A percentile compares a stretch with the other conserved stretches of the same genome.
These are phyloP conservation scores for Scomber scombrus DNA, from an alignment of 2,113 vertebrate genomes.

Conservation along the genomic window DNA sequence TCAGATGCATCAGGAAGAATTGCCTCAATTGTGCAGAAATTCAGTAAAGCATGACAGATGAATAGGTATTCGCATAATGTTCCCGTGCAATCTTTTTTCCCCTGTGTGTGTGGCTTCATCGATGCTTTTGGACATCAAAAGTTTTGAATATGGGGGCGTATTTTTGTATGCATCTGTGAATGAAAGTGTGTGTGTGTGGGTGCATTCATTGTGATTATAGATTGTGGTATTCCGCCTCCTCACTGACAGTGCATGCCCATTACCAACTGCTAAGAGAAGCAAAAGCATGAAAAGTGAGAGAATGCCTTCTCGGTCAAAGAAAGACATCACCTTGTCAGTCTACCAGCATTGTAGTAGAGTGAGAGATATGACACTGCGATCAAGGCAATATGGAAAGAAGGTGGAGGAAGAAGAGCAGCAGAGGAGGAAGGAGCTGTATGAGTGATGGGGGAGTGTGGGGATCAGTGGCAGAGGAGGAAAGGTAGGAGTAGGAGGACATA, in stretches of 20 bases:
- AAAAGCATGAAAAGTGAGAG: slow-evolving; percentile 34
- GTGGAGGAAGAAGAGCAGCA: neutral
- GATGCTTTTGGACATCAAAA: slow-evolving; percentile 38
- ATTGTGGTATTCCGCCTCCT: slow-evolving; percentile 52
- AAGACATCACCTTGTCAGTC: slow-evolving; percentile 30
- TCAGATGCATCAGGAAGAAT: slow-evolving; percentile 16
- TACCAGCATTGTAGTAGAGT: neutral
- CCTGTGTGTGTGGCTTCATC: neutral
- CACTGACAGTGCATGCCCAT: slow-evolving; percentile 32
- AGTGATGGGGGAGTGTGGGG: neutral
- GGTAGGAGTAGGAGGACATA: neutral
- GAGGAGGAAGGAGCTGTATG: neutral
- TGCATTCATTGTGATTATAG: slow-evolving; percentile 48
- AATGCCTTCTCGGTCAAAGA: slow-evolving; percentile 23
- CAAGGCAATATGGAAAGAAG: slow-evolving; percentile 17
- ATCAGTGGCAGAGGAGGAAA: neutral
- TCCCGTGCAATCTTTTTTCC: slow-evolving; percentile 16
- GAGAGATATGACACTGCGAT: slow-evolving; percentile 14
- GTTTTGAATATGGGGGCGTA: slow-evolving; percentile 16
- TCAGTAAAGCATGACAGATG: slow-evolving; percentile 43
- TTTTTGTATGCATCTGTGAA: slow-evolving; percentile 46
- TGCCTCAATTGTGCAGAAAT: slow-evolving; percentile 34
- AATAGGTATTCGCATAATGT: slow-evolving; percentile 47
- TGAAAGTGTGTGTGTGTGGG: slow-evolving; percentile 12
- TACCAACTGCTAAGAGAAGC: slow-evolving; percentile 22